Evolutionary conservation across 2,113 vertebrate genomes (phyloP).

Genomic region (Bos javanicus): DNA sequence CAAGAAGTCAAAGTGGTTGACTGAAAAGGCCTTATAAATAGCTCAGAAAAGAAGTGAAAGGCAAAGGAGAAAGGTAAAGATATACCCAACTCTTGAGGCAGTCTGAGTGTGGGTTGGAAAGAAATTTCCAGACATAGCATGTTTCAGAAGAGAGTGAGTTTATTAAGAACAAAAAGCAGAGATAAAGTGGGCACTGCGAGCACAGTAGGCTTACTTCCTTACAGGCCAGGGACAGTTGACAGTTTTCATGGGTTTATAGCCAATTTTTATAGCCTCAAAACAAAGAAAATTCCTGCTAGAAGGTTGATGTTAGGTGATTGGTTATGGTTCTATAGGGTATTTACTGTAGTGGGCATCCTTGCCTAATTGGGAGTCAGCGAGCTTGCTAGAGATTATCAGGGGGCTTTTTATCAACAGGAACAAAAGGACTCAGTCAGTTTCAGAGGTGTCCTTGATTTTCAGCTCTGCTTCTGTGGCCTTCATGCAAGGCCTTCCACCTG

Average conservation of each 20-base stretch:
- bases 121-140: neutral
- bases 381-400: neutral
- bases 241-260: neutral
- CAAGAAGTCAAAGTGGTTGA: neutral
- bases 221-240: neutral
- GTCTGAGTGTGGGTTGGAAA: rapidly evolving
- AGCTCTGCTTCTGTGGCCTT: neutral
- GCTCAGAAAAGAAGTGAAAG: neutral
- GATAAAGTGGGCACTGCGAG: neutral
- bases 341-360: neutral
- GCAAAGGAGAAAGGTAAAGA: neutral
- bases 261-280: neutral
- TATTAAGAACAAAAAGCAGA: neutral
- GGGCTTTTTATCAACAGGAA: neutral
- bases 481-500: neutral
- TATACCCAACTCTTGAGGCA: neutral
- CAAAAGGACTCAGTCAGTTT: neutral
- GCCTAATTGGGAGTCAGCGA: neutral
- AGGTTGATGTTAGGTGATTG: neutral
- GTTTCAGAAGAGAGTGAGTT: neutral
- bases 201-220: neutral
- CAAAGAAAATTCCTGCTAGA: neutral
- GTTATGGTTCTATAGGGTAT: neutral
- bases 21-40: neutral
- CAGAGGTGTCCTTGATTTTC: neutral